A percentile compares a stretch with the other conserved stretches of the same genome.
Conservation (phyloP, 2,113 vertebrate genomes). For the Peromyscus polionotus region DNA sequence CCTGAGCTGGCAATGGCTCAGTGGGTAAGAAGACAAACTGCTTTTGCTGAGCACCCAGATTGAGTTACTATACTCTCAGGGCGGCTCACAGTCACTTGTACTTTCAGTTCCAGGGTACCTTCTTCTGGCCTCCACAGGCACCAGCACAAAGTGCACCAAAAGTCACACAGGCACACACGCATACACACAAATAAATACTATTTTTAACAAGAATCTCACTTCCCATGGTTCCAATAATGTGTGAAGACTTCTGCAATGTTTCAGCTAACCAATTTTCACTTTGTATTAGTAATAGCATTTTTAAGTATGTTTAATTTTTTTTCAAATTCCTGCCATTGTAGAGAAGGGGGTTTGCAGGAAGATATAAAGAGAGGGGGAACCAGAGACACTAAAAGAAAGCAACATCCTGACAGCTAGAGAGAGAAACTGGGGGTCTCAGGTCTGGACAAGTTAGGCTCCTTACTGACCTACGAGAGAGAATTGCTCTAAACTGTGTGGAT, state of each 20-base stretch:
- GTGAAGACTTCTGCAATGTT: neutral
- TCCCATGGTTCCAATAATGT: neutral
- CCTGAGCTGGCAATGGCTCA: neutral
- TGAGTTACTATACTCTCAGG: neutral
- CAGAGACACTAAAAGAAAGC: neutral
- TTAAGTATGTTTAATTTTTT: neutral
- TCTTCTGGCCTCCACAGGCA: neutral
- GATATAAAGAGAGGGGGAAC: no score
- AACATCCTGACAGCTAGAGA: neutral
- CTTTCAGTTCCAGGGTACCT: neutral
- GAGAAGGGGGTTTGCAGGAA: neutral
- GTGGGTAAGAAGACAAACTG: neutral
- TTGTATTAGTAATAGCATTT: neutral
- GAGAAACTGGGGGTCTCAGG: neutral
- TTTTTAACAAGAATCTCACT: neutral
- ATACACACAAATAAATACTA: neutral
- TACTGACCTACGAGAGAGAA: neutral
- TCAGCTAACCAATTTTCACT: neutral
- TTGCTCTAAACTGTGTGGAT: neutral
- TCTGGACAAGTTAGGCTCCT: neutral
- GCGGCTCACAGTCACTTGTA: no score
- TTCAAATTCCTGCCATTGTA: neutral
- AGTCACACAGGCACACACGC: neutral
- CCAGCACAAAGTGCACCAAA: neutral
- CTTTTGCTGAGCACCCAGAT: neutral